These are phyloP conservation scores for Myotis brandtii DNA, from an alignment of 2,113 vertebrate genomes.

Conservation along the genomic window DNA sequence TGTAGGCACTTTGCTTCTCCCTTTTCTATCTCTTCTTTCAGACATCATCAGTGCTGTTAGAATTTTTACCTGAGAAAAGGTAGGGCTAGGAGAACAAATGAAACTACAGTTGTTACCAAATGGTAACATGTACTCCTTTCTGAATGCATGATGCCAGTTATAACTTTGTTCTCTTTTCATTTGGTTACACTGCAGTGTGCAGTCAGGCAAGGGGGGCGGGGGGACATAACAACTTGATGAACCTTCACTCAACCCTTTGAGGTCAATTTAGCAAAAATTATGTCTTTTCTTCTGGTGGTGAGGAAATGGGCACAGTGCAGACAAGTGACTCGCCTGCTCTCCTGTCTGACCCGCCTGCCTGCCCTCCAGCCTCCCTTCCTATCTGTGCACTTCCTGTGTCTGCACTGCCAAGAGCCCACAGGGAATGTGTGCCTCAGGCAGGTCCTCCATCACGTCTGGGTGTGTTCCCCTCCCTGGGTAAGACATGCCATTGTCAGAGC, in stretches of 20 bases:
- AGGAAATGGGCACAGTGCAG: neutral
- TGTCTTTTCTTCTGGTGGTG: neutral
- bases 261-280: constrained; percentile 1
- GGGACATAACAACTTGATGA: neutral
- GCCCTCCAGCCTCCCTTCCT: neutral
- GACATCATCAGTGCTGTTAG: neutral
- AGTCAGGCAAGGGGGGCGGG: neutral
- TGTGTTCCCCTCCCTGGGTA: neutral
- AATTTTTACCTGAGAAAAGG: neutral
- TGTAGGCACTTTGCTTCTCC: neutral
- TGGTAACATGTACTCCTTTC: neutral
- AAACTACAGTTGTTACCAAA: neutral
- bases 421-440: neutral
- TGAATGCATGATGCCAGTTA: neutral
- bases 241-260: neutral
- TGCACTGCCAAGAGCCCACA: neutral
- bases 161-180: neutral
- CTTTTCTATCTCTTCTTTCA: neutral
- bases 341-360: neutral
- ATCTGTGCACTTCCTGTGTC: neutral
- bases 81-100: constrained; percentile 7
- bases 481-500: neutral
- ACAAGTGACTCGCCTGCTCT: neutral
- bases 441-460: neutral
- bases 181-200: neutral